A percentile compares a stretch with the other conserved stretches of the same genome.
phyloP scores from a whole-genome alignment of 2,888 invertebrate genomes.

The Graphium colonna region DNA sequence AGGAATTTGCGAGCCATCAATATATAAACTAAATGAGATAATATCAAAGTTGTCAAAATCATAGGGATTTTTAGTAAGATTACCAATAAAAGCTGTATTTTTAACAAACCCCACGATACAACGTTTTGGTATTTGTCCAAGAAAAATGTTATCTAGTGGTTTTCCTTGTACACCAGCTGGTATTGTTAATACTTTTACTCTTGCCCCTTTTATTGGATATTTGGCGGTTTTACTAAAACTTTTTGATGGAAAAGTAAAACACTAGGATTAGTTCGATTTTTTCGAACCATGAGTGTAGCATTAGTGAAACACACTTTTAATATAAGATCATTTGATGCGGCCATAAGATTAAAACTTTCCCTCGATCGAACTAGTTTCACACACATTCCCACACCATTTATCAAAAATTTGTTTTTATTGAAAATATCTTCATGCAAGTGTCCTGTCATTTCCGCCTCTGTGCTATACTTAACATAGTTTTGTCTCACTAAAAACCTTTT shows the following conservation, averaged over 20 bases:
- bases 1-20: background rate
- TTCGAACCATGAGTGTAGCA: too few relatives aligned
- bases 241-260: constrained; percentile 24
- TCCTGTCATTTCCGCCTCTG: constrained; percentile 35
- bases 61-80: constrained; percentile 30
- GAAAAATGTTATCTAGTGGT: too few relatives aligned
- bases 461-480: too few relatives aligned
- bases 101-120: constrained; percentile 30
- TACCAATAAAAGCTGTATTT: constrained; percentile 27
- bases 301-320: too few relatives aligned
- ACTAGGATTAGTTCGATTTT: background rate
- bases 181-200: constrained; percentile 31
- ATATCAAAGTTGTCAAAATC: constrained; percentile 31
- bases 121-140: constrained; percentile 9
- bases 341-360: constrained; percentile 1
- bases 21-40: constrained; percentile 3
- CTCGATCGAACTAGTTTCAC: constrained; percentile 22
- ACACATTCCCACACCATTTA: constrained; percentile 29
- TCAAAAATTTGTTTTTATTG: constrained; percentile 28
- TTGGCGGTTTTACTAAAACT: constrained; percentile 30
- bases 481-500: too few relatives aligned
- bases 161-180: constrained; percentile 14
- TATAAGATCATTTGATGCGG: too few relatives aligned
- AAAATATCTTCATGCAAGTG: constrained; percentile 11
- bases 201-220: constrained; percentile 31